Base-by-base conservation (phyloP, 2,888 invertebrate species). In the Leptinotarsa juncta region DNA sequence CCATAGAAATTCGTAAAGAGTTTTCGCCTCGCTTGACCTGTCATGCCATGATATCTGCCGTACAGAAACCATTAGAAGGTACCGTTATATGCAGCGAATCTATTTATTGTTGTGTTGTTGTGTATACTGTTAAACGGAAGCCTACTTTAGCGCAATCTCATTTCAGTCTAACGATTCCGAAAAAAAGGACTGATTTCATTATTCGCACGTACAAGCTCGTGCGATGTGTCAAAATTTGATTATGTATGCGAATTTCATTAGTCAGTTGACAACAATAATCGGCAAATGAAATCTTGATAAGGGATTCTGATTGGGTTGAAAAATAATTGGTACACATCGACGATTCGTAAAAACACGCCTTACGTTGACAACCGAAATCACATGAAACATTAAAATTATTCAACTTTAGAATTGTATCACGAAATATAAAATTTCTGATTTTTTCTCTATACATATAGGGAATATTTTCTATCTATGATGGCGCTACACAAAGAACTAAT, bases 41-140 rank as follows among this genome's bases (percentile, higher is more conserved):
- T 50, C 73, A 71, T 68, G 71, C 70, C 57, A 57, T 57, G 69
- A 69, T 57, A 57, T 53, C 69, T 69, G 42, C 77, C 80, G 77
- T 77, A 75, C 77, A 80, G 71, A 78, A 74, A 75, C 78, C 79
- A 79, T 79, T 77, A 80, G 77, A 76, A 15, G 70, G 66, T 77
- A 78, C 81, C 81, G 81, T 81, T 81, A 77, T 32, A 18, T 65
- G 66, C 81, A 78, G 74, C 80, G 76, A 81, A 81, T 81, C 80
- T 81, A 80, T 80, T 81, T 69, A 57, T 69, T 69, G 81, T 81
- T 81, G 78, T 81, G 26, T 42, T 32, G 7, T 32, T 42, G 42
- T 77, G 77, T 72, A 75, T 81, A 81, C 81, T 81, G 81, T 81
- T 81, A 81, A 81, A 81, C 81, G 80, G 81, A 81, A 81, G 81